These are phyloP conservation scores for Triplophysa rosa DNA, from an alignment of 2,113 vertebrate species.

Conservation along the genomic window DNA sequence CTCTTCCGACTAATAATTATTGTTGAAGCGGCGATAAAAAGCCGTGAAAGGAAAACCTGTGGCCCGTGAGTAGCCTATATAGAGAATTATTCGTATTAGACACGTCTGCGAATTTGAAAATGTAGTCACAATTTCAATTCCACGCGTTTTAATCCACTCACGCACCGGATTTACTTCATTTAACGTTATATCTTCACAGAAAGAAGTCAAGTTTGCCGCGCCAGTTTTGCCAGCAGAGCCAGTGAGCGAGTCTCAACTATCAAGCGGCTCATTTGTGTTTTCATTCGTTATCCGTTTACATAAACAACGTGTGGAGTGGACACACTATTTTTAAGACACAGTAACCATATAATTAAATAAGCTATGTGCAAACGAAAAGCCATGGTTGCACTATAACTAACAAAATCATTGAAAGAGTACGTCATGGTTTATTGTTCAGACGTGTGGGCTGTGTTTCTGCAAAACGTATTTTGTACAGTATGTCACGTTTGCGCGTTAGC, in stretches of 20 bases:
- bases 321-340: not conserved
- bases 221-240: not conserved
- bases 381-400: too few relatives aligned
- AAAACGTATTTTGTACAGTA: not conserved
- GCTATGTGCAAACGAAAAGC: too few relatives aligned
- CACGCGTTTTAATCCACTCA: not conserved
- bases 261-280: not conserved
- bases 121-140: not conserved
- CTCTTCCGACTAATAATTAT: conserved; percentile 6
- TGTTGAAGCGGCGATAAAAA: not conserved
- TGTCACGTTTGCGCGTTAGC: not conserved
- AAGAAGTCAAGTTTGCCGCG: conserved; percentile 22
- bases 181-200: conserved; percentile 15
- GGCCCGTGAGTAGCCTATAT: not conserved
- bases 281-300: not conserved
- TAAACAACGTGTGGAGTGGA: not conserved
- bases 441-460: not conserved
- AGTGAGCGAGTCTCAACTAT: not conserved
- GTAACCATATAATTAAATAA: too few relatives aligned
- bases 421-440: not conserved
- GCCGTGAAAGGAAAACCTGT: conserved; percentile 13
- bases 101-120: not conserved
- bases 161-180: not conserved
- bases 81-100: not conserved
- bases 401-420: too few relatives aligned